Conservation (phyloP, 2,113 vertebrate genomes). For the Archilochus colubris region DNA sequence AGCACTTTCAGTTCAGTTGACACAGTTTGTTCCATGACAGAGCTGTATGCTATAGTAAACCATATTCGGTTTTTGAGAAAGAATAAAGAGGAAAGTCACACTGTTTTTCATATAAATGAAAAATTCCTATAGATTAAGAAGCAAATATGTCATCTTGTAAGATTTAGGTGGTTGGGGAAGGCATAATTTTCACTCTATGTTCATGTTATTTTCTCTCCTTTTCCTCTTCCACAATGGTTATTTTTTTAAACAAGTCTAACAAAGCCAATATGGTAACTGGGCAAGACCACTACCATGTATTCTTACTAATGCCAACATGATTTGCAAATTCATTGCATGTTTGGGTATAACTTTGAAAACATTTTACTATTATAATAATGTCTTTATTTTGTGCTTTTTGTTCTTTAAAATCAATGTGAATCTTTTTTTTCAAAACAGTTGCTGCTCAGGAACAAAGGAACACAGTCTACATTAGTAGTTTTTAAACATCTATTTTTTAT, state of each 20-base stretch:
- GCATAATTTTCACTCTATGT: not conserved
- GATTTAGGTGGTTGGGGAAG: not conserved
- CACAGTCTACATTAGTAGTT: not conserved
- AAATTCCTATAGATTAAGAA: not conserved
- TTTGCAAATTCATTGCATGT: conserved; percentile 23
- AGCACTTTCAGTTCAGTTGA: not conserved
- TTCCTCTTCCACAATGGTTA: not conserved
- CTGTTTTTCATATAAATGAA: not conserved
- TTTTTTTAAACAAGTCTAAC: not conserved
- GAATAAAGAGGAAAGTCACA: not conserved
- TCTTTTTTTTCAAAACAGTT: not conserved
- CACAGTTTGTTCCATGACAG: not conserved
- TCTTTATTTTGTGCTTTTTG: not conserved
- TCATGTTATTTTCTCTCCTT: not conserved
- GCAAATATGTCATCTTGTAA: not conserved
- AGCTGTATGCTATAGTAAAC: not conserved
- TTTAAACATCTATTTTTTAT: not conserved
- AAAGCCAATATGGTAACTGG: not conserved
- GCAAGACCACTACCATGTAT: not conserved
- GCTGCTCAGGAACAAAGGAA: not conserved
- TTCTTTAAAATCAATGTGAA: not conserved
- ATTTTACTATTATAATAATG: not conserved
- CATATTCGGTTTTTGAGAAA: not conserved
- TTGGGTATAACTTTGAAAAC: conserved; percentile 10
- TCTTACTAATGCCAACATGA: not conserved